Conservation (phyloP, 2,888 invertebrate species). For the Nemapogon koenigi region DNA sequence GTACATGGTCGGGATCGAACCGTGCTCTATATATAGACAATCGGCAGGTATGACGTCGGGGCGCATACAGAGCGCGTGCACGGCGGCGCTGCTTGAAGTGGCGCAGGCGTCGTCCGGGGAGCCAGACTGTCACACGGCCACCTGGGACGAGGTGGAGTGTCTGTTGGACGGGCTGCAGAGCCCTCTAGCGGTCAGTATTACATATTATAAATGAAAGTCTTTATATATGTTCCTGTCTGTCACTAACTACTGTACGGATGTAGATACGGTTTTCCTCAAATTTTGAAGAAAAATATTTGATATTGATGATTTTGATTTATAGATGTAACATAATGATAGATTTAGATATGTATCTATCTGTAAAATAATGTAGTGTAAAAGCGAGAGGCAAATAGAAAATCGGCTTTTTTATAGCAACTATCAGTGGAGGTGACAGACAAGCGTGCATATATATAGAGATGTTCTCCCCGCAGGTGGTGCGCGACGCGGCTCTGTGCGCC, state of each 20-base stretch:
- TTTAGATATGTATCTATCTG: too few species aligned
- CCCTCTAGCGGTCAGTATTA: slow-evolving; percentile 52
- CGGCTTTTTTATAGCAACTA: too few species aligned
- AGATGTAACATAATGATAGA: too few species aligned
- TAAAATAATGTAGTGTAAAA: too few species aligned
- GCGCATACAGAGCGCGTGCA: slow-evolving; percentile 78
- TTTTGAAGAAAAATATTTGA: not conserved
- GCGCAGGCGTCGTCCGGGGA: slow-evolving; percentile 77
- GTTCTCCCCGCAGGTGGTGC: slow-evolving; percentile 72
- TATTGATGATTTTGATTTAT: not conserved
- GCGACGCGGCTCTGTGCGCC: slow-evolving; percentile 83
- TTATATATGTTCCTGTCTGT: not conserved
- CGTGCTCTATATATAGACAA: too few species aligned
- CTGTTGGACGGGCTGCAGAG: slow-evolving; percentile 80
- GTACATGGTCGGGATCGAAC: too few species aligned
- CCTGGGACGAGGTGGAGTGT: slow-evolving; percentile 75
- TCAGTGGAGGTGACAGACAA: too few species aligned
- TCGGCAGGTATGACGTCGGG: slow-evolving; percentile 66
- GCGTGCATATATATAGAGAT: too few species aligned
- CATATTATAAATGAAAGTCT: not conserved
- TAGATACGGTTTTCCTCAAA: not conserved
- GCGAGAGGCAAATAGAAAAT: too few species aligned
- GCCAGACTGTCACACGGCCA: slow-evolving; percentile 67
- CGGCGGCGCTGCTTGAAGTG: slow-evolving; percentile 80
- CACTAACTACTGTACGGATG: not conserved